phyloP scores from a whole-genome alignment of 2,888 invertebrate species.

The Lepas anatifera region DNA sequence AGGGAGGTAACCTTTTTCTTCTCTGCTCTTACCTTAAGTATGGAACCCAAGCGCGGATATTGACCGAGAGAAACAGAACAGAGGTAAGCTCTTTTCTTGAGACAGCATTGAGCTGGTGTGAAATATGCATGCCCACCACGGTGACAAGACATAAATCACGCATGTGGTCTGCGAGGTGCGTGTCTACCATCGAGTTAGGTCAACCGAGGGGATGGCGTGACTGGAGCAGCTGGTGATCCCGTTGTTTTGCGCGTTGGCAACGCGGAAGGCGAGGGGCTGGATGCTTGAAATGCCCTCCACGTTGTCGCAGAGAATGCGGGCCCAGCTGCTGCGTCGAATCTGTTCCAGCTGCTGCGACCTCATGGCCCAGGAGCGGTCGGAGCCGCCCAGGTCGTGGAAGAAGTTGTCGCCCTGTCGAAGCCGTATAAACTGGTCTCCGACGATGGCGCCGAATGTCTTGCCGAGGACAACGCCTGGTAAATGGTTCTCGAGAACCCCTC shows the following conservation, averaged over 20 bases:
- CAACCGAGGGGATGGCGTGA: constrained; percentile 17
- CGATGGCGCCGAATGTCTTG: constrained; percentile 68
- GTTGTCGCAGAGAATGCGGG: constrained; percentile 64
- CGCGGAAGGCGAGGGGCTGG: constrained; percentile 64
- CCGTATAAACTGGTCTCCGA: constrained; percentile 57
- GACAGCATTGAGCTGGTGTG: too few species aligned
- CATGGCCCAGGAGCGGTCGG: neutral
- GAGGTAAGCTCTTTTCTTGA: too few species aligned
- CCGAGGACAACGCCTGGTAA: constrained; percentile 69
- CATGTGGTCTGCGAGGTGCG: too few species aligned
- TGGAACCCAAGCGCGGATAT: too few species aligned
- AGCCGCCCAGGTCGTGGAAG: constrained; percentile 17
- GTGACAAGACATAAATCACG: too few species aligned
- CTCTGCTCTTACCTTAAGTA: too few species aligned
- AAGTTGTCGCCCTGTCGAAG: constrained; percentile 18
- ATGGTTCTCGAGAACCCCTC: constrained; percentile 65
- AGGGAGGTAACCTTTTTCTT: too few species aligned
- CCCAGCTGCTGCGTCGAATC: constrained; percentile 61
- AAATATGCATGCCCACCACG: too few species aligned
- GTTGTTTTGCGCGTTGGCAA: neutral
- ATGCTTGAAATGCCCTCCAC: constrained; percentile 53
- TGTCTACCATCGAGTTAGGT: constrained; percentile 18
- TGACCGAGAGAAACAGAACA: too few species aligned
- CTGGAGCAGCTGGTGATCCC: constrained; percentile 14
- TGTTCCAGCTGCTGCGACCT: constrained; percentile 57